Percentiles rank a stretch among this genome's conserved stretches.
These are phyloP conservation scores for Spondyliosoma cantharus DNA, from an alignment of 2,797 vertebrate species.

Conservation along the genomic window DNA sequence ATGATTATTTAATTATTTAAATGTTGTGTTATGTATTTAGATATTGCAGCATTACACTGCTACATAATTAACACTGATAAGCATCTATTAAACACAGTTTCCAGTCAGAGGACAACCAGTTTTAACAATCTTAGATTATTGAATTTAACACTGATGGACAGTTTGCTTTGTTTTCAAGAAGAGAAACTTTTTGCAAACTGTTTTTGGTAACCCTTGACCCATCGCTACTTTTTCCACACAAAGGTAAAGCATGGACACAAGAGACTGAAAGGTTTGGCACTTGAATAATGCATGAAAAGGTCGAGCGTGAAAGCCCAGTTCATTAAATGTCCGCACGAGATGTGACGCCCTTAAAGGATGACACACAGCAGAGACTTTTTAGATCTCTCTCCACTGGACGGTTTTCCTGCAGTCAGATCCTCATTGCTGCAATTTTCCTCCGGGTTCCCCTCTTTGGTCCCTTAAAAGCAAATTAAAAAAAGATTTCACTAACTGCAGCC, in stretches of 20 bases:
- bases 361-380: conserved; percentile 77
- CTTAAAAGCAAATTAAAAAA: conserved; percentile 57
- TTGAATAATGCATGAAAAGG: conserved; percentile 27
- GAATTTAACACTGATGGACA: conserved; percentile 17
- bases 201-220: neutral
- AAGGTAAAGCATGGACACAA: conserved; percentile 8
- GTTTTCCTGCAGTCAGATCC: conserved; percentile 22
- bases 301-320: neutral
- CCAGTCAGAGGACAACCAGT: neutral
- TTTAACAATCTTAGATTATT: neutral
- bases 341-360: conserved; percentile 64
- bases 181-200: neutral
- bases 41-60: neutral
- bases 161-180: neutral
- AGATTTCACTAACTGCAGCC: neutral
- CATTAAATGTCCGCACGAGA: conserved; percentile 14
- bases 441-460: conserved; percentile 17
- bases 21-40: conserved; percentile 9
- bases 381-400: conserved; percentile 6
- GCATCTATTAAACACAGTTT: neutral
- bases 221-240: neutral
- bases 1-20: conserved; percentile 2
- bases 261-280: conserved; percentile 36
- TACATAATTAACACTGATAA: conserved; percentile 28
- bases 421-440: conserved; percentile 12